Conservation (phyloP, 2,888 invertebrate genomes). For the Thymelicus lineola region DNA sequence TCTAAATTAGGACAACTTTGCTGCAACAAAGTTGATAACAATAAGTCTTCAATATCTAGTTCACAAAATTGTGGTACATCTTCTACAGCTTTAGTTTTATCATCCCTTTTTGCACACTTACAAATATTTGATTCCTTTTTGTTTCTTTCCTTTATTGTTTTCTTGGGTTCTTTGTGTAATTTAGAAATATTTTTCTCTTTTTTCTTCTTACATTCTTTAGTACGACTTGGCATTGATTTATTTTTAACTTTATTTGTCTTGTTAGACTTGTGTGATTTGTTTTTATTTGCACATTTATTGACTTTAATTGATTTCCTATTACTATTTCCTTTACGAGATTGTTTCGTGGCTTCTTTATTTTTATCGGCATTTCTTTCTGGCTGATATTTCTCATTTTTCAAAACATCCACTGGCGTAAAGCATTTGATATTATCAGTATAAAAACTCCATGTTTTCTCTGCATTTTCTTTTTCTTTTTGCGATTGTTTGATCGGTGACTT, state of each 20-base stretch:
- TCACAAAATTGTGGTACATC: neutral
- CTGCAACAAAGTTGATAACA: slow-evolving; percentile 6
- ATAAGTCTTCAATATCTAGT: slow-evolving; percentile 18
- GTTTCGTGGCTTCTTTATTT: neutral
- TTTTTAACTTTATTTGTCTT: slow-evolving; percentile 16
- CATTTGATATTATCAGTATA: slow-evolving; percentile 10
- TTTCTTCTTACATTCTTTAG: neutral
- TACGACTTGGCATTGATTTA: neutral
- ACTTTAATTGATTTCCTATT: neutral
- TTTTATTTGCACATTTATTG: neutral
- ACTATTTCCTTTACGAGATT: slow-evolving; percentile 1
- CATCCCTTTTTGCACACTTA: slow-evolving; percentile 22
- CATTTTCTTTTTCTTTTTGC: slow-evolving; percentile 10
- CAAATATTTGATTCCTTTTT: neutral
- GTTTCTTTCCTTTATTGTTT: slow-evolving; percentile 17
- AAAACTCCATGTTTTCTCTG: neutral
- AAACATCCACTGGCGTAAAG: slow-evolving; percentile 22
- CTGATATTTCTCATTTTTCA: slow-evolving; percentile 12
- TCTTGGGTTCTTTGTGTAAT: slow-evolving; percentile 6
- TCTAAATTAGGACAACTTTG: slow-evolving; percentile 40
- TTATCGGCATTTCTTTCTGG: neutral
- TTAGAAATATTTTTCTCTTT: neutral
- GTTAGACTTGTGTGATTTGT: neutral
- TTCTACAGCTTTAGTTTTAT: slow-evolving; percentile 3
- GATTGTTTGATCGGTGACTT: neutral